These are phyloP conservation scores for Nymphicus hollandicus DNA, from an alignment of 2,113 vertebrate species.

Conservation along the genomic window DNA sequence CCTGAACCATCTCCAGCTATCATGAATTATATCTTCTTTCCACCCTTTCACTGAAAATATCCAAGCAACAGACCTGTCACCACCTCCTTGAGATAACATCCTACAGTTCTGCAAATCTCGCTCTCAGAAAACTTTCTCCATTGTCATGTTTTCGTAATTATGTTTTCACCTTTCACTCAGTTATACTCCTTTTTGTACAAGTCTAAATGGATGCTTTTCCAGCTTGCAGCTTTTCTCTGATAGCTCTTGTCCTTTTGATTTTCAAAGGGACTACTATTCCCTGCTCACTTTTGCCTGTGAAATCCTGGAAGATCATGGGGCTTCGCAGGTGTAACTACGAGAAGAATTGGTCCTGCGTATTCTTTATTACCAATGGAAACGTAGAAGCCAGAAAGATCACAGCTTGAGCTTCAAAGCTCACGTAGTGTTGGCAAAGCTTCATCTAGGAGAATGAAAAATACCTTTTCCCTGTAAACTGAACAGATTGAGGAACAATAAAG, in stretches of 20 bases:
- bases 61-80: background rate
- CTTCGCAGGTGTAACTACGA: background rate
- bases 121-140: background rate
- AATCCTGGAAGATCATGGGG: background rate
- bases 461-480: background rate
- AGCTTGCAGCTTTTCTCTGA: background rate
- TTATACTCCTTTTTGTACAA: background rate
- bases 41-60: background rate
- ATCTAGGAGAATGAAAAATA: background rate
- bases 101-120: background rate
- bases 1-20: background rate
- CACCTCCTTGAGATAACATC: background rate
- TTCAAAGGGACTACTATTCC: background rate
- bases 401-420: background rate
- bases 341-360: background rate
- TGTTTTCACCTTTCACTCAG: background rate
- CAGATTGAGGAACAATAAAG: constrained; percentile 11
- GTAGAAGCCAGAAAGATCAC: background rate
- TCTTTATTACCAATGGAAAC: background rate
- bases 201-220: background rate
- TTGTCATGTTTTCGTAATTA: background rate
- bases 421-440: background rate
- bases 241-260: background rate
- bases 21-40: background rate
- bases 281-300: background rate